phyloP scores from a whole-genome alignment of 2,113 vertebrate species.

The Abramis brama region DNA sequence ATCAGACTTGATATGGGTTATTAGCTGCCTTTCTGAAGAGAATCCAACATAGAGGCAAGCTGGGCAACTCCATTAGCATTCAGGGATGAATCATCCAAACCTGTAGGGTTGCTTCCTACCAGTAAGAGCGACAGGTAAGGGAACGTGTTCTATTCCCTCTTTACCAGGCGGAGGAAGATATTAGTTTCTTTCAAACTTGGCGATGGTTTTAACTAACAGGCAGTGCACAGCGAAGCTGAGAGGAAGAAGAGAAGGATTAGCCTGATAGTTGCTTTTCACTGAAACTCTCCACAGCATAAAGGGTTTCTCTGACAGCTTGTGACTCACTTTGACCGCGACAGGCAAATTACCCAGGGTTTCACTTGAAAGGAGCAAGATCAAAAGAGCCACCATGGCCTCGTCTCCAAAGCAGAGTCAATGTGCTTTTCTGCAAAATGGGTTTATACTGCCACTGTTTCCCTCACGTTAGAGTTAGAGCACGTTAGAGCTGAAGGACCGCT shows the following conservation, averaged over 20 bases:
- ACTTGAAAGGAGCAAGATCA: conserved; percentile 56
- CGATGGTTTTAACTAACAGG: conserved; percentile 29
- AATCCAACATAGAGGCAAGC: conserved; percentile 21
- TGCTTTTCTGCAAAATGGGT: conserved; percentile 44
- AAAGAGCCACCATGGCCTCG: conserved; percentile 45
- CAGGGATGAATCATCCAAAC: conserved; percentile 11
- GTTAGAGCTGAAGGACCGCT: not conserved
- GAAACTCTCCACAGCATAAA: conserved; percentile 37
- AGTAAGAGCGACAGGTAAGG: conserved; percentile 7
- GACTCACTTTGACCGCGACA: conserved; percentile 48
- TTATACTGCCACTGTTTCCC: conserved; percentile 19
- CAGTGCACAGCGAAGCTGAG: conserved; percentile 2
- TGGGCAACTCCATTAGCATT: conserved; percentile 30
- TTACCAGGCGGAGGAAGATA: not conserved
- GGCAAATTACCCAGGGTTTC: conserved; percentile 50
- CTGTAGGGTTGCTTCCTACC: not conserved
- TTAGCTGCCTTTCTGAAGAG: conserved; percentile 14
- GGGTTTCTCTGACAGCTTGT: conserved; percentile 47
- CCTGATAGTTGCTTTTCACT: conserved; percentile 36
- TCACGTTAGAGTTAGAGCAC: not conserved
- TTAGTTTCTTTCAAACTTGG: conserved; percentile 21
- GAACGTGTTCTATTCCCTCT: not conserved
- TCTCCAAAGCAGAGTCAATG: conserved; percentile 48
- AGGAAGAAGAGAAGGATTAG: conserved; percentile 37
- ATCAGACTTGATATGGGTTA: conserved; percentile 33